Evolutionary conservation across 1,140 invertebrate genomes (phyloP).

Genomic region (Lepidurus packardi): DNA sequence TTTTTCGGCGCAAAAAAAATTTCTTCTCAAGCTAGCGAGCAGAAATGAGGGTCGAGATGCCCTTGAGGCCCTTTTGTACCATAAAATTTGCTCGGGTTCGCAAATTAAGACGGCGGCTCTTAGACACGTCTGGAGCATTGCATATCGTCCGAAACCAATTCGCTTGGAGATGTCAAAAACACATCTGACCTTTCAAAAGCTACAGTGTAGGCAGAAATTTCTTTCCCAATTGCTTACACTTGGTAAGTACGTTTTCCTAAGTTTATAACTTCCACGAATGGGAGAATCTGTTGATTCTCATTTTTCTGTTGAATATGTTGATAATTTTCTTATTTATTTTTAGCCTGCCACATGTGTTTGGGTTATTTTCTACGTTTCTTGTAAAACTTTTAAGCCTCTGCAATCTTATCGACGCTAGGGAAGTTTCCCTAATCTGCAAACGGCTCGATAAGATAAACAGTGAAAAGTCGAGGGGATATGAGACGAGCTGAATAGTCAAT

Average conservation of each 20-base stretch:
- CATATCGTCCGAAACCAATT: background rate
- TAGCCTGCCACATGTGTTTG: too few relatives aligned
- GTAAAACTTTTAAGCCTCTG: too few relatives aligned
- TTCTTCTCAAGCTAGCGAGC: background rate
- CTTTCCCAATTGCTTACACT: too few relatives aligned
- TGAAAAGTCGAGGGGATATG: background rate
- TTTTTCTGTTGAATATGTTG: too few relatives aligned
- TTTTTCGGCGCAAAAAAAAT: background rate
- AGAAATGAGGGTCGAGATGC: background rate
- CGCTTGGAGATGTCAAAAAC: background rate
- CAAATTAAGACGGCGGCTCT: background rate
- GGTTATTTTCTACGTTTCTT: too few relatives aligned
- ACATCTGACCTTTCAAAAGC: conserved; percentile 1
- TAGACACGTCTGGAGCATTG: background rate
- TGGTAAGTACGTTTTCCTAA: too few relatives aligned
- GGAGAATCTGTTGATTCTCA: too few relatives aligned
- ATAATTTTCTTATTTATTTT: too few relatives aligned
- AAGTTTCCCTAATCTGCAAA: background rate
- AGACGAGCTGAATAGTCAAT: conserved; percentile 9
- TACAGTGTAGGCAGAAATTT: background rate
- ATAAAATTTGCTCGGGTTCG: conserved; percentile 2
- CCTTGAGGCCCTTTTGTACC: conserved; percentile 15
- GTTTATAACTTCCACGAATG: too few relatives aligned
- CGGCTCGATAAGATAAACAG: background rate
- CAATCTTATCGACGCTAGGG: too few relatives aligned